Conservation (phyloP, 2,113 vertebrate genomes). For the Ptychochromis oligacanthus region DNA sequence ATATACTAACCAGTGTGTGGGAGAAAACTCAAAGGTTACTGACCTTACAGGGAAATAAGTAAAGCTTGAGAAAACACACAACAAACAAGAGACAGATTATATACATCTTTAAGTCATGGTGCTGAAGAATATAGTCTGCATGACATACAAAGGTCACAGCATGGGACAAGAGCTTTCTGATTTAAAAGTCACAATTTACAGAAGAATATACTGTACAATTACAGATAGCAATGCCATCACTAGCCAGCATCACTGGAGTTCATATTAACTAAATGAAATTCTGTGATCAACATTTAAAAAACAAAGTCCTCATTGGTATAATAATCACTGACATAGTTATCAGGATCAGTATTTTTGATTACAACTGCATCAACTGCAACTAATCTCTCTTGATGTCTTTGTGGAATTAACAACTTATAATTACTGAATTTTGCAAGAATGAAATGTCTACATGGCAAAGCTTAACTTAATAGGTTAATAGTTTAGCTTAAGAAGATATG, state of each 20-base stretch:
- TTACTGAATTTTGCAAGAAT: not conserved
- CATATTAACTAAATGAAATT: too few relatives aligned
- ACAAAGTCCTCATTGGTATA: too few relatives aligned
- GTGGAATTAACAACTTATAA: not conserved
- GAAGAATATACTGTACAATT: not conserved
- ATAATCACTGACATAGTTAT: too few relatives aligned
- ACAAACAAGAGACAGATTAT: slow-evolving; percentile 70
- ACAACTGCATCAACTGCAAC: too few relatives aligned
- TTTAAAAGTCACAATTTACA: slow-evolving; percentile 2
- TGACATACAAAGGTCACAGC: slow-evolving; percentile 62
- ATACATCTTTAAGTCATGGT: slow-evolving; percentile 57
- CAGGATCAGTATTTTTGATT: too few relatives aligned
- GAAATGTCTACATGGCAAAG: not conserved
- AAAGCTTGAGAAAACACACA: slow-evolving; percentile 78
- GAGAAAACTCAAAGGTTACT: slow-evolving; percentile 76
- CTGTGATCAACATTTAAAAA: too few relatives aligned
- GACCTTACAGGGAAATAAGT: slow-evolving; percentile 75
- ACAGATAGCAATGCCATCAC: not conserved
- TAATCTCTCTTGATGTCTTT: too few relatives aligned
- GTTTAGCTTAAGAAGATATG: not conserved
- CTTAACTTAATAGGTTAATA: not conserved
- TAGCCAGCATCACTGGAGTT: not conserved
- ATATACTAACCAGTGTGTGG: slow-evolving; percentile 73
- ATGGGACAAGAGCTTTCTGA: slow-evolving; percentile 7
- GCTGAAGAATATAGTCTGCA: slow-evolving; percentile 55